Evolutionary conservation across 2,888 invertebrate species (phyloP).

Genomic region (Agrotis exclamationis): DNA sequence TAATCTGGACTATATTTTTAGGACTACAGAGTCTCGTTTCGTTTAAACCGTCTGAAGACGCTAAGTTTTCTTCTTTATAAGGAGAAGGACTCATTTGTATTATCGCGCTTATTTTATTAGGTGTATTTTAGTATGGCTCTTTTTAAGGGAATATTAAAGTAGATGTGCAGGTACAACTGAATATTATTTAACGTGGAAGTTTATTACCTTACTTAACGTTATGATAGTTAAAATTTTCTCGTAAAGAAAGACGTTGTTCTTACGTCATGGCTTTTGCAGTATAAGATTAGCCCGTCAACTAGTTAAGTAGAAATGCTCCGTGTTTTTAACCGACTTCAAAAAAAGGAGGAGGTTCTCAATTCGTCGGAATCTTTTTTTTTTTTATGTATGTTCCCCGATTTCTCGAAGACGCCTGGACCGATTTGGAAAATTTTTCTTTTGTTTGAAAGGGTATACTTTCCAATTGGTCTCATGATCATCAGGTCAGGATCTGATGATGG

Average conservation of each 20-base stretch:
- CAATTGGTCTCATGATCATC: too few species aligned
- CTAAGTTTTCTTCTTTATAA: constrained; percentile 77
- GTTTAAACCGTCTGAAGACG: constrained; percentile 55
- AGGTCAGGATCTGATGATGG: too few species aligned
- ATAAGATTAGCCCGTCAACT: neutral
- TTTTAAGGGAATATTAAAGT: constrained; percentile 58
- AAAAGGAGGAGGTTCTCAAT: too few species aligned
- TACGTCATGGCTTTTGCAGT: neutral
- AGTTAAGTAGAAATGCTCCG: neutral
- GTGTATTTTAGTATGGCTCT: constrained; percentile 60
- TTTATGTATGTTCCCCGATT: too few species aligned
- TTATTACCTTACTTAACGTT: constrained; percentile 13
- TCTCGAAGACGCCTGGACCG: too few species aligned
- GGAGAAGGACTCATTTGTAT: constrained; percentile 76
- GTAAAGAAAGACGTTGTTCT: constrained; percentile 3
- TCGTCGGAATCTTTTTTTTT: too few species aligned
- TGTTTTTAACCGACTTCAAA: too few species aligned
- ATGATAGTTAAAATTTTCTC: constrained; percentile 30
- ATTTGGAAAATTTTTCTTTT: too few species aligned
- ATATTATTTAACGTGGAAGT: constrained; percentile 39
- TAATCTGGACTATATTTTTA: constrained; percentile 76
- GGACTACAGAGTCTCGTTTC: constrained; percentile 70
- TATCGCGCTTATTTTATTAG: constrained; percentile 76
- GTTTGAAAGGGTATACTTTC: too few species aligned
- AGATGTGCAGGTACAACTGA: constrained; percentile 51